Evolutionary conservation across 2,797 vertebrate species (phyloP).

Genomic region (Argya squamiceps): DNA sequence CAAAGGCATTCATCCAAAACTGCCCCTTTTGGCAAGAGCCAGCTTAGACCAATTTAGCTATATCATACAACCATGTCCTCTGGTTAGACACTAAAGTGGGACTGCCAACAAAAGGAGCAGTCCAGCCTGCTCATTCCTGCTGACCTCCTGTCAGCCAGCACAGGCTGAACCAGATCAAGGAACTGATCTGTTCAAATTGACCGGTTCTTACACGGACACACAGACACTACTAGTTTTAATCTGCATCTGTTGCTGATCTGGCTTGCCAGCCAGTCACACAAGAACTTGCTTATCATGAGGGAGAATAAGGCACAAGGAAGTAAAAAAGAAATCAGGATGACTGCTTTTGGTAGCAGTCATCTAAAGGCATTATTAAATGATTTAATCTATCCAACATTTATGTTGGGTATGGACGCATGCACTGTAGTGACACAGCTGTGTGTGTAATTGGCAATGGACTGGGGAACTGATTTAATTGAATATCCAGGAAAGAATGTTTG

Average conservation of each 20-base stretch:
- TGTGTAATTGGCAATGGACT: not conserved
- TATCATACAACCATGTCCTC: conserved; percentile 18
- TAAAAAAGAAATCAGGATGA: not conserved
- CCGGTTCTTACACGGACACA: not conserved
- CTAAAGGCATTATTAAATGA: not conserved
- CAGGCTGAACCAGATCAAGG: not conserved
- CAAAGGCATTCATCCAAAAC: not conserved
- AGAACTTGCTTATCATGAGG: not conserved
- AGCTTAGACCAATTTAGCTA: not conserved
- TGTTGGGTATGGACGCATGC: not conserved
- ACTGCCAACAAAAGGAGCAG: not conserved
- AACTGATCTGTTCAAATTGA: not conserved
- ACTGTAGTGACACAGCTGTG: not conserved
- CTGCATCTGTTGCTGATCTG: not conserved
- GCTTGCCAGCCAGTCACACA: not conserved
- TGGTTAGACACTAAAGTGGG: not conserved
- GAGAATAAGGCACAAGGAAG: not conserved
- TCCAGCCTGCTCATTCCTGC: not conserved
- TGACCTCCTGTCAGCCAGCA: not conserved
- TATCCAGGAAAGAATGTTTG: not conserved
- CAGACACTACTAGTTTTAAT: not conserved
- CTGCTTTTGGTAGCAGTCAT: not conserved
- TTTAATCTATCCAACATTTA: not conserved
- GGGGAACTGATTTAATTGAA: not conserved
- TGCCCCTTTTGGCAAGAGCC: not conserved